A percentile compares a stretch with the other conserved stretches of the same genome.
phyloP scores from a whole-genome alignment of 2,888 invertebrate genomes.

The Punctoribates punctum region DNA sequence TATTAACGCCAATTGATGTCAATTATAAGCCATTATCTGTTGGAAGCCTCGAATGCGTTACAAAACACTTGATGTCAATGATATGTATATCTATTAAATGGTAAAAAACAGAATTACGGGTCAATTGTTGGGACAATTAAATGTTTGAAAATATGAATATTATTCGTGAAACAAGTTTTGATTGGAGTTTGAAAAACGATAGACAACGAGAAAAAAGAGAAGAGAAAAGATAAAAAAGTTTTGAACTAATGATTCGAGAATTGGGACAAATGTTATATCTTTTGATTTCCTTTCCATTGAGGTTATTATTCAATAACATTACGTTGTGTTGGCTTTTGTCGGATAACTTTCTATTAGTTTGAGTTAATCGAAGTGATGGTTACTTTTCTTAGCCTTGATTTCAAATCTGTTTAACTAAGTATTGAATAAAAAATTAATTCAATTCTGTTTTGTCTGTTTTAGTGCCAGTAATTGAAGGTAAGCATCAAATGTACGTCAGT shows the following conservation, averaged over 20 bases:
- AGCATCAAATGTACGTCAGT: slow-evolving; percentile 14
- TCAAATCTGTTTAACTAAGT: background rate
- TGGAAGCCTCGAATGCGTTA: too few relatives aligned
- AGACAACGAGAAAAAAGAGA: background rate
- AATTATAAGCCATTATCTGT: too few relatives aligned
- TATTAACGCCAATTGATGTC: too few relatives aligned
- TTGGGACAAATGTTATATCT: slow-evolving; percentile 4
- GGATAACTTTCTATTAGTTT: background rate
- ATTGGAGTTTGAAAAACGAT: background rate
- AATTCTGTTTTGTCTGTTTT: slow-evolving; percentile 10
- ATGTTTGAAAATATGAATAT: background rate
- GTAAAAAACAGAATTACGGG: background rate
- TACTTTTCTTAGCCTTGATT: slow-evolving; percentile 8
- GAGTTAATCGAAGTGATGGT: background rate
- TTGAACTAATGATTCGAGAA: background rate
- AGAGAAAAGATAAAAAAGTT: background rate
- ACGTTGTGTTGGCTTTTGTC: background rate
- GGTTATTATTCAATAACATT: background rate
- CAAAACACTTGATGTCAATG: too few relatives aligned
- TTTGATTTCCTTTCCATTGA: slow-evolving; percentile 5
- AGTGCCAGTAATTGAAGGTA: slow-evolving; percentile 21
- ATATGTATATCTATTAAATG: background rate
- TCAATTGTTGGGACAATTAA: background rate
- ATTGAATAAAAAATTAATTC: background rate
- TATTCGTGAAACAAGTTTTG: background rate